Conservation (phyloP, 1,140 invertebrate genomes). For the Goniozus legneri region DNA sequence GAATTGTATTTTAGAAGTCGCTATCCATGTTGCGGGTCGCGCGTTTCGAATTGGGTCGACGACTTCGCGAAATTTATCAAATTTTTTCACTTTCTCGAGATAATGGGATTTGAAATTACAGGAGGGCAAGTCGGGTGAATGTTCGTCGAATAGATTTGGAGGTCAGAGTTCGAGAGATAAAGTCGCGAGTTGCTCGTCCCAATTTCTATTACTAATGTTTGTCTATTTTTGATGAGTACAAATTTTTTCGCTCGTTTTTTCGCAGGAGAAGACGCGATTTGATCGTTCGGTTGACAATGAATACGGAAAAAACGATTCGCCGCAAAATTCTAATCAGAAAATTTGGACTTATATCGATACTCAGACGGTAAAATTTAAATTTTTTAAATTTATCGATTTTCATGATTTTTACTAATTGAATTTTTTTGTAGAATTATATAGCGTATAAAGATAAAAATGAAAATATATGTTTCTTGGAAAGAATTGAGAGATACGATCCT, state of each 20-base stretch:
- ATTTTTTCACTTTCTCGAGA: too few relatives aligned
- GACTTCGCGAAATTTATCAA: too few relatives aligned
- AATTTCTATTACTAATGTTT: not conserved
- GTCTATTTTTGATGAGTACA: not conserved
- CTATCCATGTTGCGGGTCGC: too few relatives aligned
- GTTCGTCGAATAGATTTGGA: constrained; percentile 21
- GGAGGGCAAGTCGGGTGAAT: too few relatives aligned
- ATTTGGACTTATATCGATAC: constrained; percentile 33
- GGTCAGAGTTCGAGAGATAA: constrained; percentile 40
- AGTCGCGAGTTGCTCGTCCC: constrained; percentile 1
- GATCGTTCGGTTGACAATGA: constrained; percentile 29
- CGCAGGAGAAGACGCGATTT: constrained; percentile 36
- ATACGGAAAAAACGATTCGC: not conserved
- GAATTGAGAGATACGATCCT: constrained; percentile 14
- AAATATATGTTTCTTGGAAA: constrained; percentile 39
- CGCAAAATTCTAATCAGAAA: constrained; percentile 4
- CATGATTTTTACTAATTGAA: not conserved
- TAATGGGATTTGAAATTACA: too few relatives aligned
- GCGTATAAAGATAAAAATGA: constrained; percentile 36
- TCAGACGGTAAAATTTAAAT: constrained; percentile 30
- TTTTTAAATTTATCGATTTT: not conserved
- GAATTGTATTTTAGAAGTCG: too few relatives aligned
- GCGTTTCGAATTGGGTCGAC: too few relatives aligned
- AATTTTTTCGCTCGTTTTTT: constrained; percentile 6
- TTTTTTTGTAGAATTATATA: constrained; percentile 31